Base-by-base conservation (phyloP, 2,888 invertebrate species). In the Vandiemenella viatica region DNA sequence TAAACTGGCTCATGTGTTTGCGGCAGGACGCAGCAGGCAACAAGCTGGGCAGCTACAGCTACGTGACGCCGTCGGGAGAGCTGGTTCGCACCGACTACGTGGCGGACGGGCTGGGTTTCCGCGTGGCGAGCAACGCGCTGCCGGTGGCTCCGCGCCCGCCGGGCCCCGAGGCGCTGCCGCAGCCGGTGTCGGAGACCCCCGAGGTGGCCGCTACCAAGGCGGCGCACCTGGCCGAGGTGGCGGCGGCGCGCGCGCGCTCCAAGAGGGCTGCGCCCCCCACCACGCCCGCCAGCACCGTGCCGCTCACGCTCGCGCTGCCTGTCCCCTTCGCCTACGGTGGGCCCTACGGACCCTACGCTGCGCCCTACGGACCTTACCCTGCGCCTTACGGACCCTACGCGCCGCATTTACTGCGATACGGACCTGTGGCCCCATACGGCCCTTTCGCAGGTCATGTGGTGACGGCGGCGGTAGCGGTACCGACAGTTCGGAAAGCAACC, bases 11-110 rank as follows among this genome's bases (percentile, higher is more conserved):
- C 41, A 42, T 21, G 2, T 16, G 10, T 44, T 26, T 41, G 16
- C 38, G 15, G n/a, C 50, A 60, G 43, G 57, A 58, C 37, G 58
- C 55, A 18, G 46, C 49, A 40, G 60, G 60, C 21, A 58, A 59
- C 53, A 59, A 59, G 49, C 52, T 52, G 21, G 61, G 61, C 16
- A 50, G 55, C 51, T 61, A 59, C 56, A 57, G 62, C 50, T 63
- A 62, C 58, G 56, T 63, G 47, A 57, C 61, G 52, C 63, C 63
- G 38, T 58, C 62, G 26, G 64, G 64, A 41, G 55, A 60, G 37
- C 46, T 54, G 55, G 59, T 56, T 55, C 59, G 38, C 26, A 59
- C 62, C 53, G 56, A 59, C 55, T 63, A 63, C 56, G 55, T 59
- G 48, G 64, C 64, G 45, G 63, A 59, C 52, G 58, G 55, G 45